phyloP scores from a whole-genome alignment of 30 jellyfish, hydroid and myxozoan genomes.

The Cassiopea xamachana region DNA sequence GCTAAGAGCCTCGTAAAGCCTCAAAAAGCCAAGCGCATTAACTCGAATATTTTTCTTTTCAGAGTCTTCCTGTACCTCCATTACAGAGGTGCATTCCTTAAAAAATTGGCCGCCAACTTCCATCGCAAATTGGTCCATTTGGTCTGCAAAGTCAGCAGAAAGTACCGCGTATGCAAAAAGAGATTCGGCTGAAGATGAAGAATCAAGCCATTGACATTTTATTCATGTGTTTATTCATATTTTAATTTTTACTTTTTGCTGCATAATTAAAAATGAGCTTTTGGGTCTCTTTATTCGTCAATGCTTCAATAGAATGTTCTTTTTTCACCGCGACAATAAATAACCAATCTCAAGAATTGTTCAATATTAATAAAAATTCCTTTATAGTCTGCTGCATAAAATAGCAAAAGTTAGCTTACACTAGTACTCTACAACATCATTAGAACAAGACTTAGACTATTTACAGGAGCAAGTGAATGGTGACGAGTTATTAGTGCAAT shows the following conservation, averaged over 20 bases:
- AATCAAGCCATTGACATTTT: not conserved
- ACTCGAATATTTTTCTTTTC: not conserved
- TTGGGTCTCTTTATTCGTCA: too few relatives aligned
- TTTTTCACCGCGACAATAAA: too few relatives aligned
- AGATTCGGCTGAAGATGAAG: not conserved
- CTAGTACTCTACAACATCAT: too few relatives aligned
- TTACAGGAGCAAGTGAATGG: too few relatives aligned
- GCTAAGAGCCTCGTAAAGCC: not conserved
- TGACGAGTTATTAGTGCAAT: too few relatives aligned
- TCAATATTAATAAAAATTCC: too few relatives aligned
- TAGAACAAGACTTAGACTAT: too few relatives aligned
- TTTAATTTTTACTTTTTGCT: not conserved
- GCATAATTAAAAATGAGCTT: not conserved
- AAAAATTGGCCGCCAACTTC: not conserved
- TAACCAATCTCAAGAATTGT: too few relatives aligned
- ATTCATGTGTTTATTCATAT: not conserved
- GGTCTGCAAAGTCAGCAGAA: not conserved
- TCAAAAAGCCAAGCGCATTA: not conserved
- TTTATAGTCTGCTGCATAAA: too few relatives aligned
- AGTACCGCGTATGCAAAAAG: not conserved
- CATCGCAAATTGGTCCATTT: not conserved
- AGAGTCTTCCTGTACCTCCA: not conserved
- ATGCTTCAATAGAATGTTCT: too few relatives aligned
- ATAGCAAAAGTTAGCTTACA: too few relatives aligned
- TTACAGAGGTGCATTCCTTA: not conserved